Evolutionary conservation across 2,113 vertebrate species (phyloP).

Genomic region (Rhipidura dahli): DNA sequence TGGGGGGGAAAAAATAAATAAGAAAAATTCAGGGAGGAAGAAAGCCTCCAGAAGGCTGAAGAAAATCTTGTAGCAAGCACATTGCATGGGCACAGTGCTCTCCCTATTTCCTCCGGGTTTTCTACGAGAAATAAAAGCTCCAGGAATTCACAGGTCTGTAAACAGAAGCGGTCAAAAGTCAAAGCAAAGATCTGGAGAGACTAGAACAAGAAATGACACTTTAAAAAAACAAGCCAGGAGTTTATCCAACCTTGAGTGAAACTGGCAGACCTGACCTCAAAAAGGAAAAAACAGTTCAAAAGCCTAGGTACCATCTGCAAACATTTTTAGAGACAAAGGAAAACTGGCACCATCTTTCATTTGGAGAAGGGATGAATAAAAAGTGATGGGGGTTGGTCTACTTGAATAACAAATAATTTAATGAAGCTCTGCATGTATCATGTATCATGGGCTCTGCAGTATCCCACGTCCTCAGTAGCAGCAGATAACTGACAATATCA

Average conservation of each 20-base stretch:
- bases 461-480: neutral
- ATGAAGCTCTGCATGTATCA: no score
- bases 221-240: neutral
- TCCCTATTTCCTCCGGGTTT: neutral
- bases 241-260: neutral
- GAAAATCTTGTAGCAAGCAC: neutral
- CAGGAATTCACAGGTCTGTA: neutral
- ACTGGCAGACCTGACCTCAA: neutral
- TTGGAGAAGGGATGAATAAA: neutral
- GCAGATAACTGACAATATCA: neutral
- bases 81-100: fast-evolving
- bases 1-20: neutral
- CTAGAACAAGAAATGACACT: neutral
- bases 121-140: neutral
- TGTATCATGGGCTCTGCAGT: neutral
- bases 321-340: neutral
- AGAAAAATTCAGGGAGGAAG: neutral
- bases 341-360: neutral
- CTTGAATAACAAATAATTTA: neutral
- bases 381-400: neutral
- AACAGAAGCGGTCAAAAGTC: neutral
- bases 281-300: neutral
- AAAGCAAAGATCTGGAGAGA: neutral
- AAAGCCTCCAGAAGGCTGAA: neutral
- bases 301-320: neutral